Conservation (phyloP, 2,888 invertebrate genomes). For the Ochropacha duplaris region DNA sequence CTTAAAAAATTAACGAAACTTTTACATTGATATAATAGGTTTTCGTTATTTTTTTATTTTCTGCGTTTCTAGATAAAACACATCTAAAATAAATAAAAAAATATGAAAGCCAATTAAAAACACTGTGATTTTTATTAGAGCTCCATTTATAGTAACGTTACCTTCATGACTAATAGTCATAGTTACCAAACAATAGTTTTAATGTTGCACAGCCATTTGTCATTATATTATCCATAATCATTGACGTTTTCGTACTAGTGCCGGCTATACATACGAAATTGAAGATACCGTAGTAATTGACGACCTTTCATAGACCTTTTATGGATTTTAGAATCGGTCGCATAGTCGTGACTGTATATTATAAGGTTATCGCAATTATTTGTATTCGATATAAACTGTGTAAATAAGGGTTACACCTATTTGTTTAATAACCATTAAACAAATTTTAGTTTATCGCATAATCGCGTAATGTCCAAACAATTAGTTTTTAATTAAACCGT, state of each 20-base stretch:
- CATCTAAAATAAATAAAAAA: too few species aligned
- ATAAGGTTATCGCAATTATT: neutral
- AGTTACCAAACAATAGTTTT: neutral
- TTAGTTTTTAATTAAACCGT: constrained; percentile 14
- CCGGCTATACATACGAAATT: neutral
- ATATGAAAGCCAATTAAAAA: too few species aligned
- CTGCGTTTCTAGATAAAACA: too few species aligned
- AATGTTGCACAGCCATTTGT: neutral
- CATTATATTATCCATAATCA: neutral
- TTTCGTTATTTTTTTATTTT: too few species aligned
- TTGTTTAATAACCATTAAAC: constrained; percentile 10
- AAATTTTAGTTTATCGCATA: constrained; percentile 6
- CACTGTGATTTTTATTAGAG: too few species aligned
- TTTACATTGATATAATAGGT: too few species aligned
- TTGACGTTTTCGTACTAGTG: neutral
- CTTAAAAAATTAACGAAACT: too few species aligned
- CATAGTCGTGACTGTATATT: neutral
- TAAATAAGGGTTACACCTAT: neutral
- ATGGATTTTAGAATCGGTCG: neutral
- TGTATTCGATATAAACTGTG: neutral
- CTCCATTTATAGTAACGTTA: too few species aligned
- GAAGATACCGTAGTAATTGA: neutral
- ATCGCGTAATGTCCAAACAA: constrained; percentile 4
- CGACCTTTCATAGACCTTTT: neutral
- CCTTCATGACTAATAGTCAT: too few species aligned